A percentile compares a stretch with the other conserved stretches of the same genome.
Conservation (phyloP, 2,113 vertebrate species). For the Scatophagus argus region DNA sequence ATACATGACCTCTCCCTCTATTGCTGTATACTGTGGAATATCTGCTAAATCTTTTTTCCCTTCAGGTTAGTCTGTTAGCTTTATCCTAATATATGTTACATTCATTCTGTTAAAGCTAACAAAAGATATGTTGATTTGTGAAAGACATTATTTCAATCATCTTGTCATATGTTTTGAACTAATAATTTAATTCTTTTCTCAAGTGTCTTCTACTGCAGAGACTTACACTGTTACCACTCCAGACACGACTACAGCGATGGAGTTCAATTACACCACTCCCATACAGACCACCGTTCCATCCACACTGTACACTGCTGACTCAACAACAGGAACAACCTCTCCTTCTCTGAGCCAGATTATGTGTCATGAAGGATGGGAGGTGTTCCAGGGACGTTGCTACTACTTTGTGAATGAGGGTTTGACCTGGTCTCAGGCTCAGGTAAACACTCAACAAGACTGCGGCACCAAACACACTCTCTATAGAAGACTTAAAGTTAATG, state of each 20-base stretch:
- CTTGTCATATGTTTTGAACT: background rate
- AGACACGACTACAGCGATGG: accelerated
- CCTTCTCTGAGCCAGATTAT: background rate
- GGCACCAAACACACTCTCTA: background rate
- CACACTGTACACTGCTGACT: too few relatives aligned
- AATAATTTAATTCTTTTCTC: background rate
- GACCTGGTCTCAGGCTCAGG: constrained; percentile 36
- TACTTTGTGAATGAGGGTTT: background rate
- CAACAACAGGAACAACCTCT: background rate
- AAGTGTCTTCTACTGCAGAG: background rate
- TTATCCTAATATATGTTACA: background rate
- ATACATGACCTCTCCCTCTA: too few relatives aligned
- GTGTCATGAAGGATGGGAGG: constrained; percentile 23
- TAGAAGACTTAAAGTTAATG: background rate
- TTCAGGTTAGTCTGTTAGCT: background rate
- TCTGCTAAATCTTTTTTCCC: background rate
- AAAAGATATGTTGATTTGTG: background rate
- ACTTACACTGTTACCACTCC: background rate
- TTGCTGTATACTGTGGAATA: too few relatives aligned
- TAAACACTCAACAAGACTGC: background rate
- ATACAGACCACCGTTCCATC: background rate
- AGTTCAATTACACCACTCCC: background rate
- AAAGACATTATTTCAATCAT: background rate
- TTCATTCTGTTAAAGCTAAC: background rate
- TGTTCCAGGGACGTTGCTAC: constrained; percentile 34